Conservation (phyloP, 2,888 invertebrate genomes). For the Brachynemurus nebulosus region DNA sequence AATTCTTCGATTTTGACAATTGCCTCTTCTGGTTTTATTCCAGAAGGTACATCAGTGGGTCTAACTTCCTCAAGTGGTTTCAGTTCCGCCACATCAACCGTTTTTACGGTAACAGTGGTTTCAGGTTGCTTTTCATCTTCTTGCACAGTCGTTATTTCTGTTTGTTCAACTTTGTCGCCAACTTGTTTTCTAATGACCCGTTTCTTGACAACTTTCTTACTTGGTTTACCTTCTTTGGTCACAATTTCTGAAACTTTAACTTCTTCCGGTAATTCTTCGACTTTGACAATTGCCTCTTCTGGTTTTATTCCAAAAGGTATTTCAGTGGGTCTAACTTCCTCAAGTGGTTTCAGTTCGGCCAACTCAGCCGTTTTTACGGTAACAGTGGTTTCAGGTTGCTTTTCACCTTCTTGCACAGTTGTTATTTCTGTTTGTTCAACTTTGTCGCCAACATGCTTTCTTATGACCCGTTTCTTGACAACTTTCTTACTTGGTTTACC, state of each 20-base stretch:
- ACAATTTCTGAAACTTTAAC: conserved; percentile 21
- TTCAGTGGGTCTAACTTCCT: too few relatives aligned
- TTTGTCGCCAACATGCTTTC: conserved; percentile 26
- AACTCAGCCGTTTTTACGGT: conserved; percentile 10
- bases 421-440: conserved; percentile 24
- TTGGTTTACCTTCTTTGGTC: conserved; percentile 20
- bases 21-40: conserved; percentile 17
- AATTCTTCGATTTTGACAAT: conserved; percentile 23
- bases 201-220: conserved; percentile 27
- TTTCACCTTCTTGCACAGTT: conserved; percentile 14
- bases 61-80: conserved; percentile 18
- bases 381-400: conserved; percentile 16
- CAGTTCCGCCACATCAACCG: conserved; percentile 15
- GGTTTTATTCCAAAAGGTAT: conserved; percentile 1
- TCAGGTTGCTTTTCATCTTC: conserved; percentile 32
- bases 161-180: conserved; percentile 31
- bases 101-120: conserved; percentile 24
- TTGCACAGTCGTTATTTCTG: conserved; percentile 33
- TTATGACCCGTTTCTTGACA: conserved; percentile 22
- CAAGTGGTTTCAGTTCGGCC: conserved; percentile 10
- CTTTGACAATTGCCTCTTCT: conserved; percentile 5
- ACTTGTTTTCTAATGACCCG: conserved; percentile 31
- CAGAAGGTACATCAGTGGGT: too few relatives aligned
- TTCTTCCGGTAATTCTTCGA: conserved; percentile 19
- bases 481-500: conserved; percentile 15